Percentiles rank a stretch among this genome's conserved stretches.
Evolutionary conservation across 2,797 vertebrate species (phyloP).

Genomic region (Pseudopleuronectes americanus): DNA sequence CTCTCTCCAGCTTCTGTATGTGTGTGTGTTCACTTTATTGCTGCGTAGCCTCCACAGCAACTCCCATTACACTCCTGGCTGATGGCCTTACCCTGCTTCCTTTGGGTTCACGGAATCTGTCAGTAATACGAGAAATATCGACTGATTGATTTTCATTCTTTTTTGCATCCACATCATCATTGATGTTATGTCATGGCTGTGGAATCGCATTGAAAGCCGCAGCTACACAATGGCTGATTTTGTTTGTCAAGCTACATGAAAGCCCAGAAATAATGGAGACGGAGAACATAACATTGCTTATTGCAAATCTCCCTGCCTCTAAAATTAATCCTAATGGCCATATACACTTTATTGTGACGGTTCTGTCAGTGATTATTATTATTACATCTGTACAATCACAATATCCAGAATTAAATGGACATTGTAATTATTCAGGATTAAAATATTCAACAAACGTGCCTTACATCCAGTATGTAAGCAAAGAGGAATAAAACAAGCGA

Average conservation of each 20-base stretch:
- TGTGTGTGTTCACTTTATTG: constrained; percentile 34
- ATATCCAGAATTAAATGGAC: background rate
- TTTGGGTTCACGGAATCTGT: constrained; percentile 25
- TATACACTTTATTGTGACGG: background rate
- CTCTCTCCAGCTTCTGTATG: background rate
- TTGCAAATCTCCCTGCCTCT: constrained; percentile 8
- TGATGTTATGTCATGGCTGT: constrained; percentile 5
- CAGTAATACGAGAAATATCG: constrained; percentile 27
- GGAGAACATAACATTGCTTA: background rate
- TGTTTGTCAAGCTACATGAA: constrained; percentile 20
- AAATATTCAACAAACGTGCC: background rate
- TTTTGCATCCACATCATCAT: constrained; percentile 5
- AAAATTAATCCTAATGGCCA: constrained; percentile 10
- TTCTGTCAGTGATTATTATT: constrained; percentile 4
- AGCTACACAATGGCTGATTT: constrained; percentile 8
- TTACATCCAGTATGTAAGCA: background rate
- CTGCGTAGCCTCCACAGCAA: constrained; percentile 31
- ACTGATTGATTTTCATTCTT: constrained; percentile 15
- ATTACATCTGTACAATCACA: background rate
- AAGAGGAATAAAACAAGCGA: background rate
- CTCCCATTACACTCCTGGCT: constrained; percentile 32
- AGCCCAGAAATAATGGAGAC: constrained; percentile 3
- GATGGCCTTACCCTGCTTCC: constrained; percentile 27
- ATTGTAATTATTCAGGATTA: background rate
- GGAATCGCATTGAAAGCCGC: constrained; percentile 13